Conservation (phyloP, 2,888 invertebrate genomes). For the Idaea biselata region DNA sequence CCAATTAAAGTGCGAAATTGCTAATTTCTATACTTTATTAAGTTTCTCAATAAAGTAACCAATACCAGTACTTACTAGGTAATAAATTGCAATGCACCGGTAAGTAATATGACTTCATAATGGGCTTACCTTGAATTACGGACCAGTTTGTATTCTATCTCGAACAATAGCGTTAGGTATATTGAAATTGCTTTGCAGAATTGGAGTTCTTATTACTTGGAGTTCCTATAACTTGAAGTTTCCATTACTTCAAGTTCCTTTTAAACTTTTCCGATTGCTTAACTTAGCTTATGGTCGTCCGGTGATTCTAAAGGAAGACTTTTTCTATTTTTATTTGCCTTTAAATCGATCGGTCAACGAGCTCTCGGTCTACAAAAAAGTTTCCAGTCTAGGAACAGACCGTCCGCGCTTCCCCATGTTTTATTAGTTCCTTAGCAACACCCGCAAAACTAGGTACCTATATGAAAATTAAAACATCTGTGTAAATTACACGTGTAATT, state of each 20-base stretch:
- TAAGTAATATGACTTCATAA: neutral
- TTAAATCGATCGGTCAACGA: too few relatives aligned
- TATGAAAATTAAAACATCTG: neutral
- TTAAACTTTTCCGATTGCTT: neutral
- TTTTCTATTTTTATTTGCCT: too few relatives aligned
- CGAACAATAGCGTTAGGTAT: neutral
- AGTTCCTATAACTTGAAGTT: too few relatives aligned
- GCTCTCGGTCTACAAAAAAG: too few relatives aligned
- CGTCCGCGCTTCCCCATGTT: conserved; percentile 18
- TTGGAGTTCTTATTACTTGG: neutral
- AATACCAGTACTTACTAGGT: neutral
- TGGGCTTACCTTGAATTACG: neutral
- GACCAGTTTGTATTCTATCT: neutral
- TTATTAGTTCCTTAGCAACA: conserved; percentile 1
- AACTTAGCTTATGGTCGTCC: neutral
- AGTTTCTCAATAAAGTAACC: neutral
- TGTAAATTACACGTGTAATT: neutral
- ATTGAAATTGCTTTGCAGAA: neutral
- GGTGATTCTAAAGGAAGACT: neutral
- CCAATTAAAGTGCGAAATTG: neutral
- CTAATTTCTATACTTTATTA: neutral
- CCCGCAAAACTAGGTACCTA: neutral
- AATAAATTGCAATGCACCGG: neutral
- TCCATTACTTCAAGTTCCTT: neutral
- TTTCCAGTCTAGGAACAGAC: too few relatives aligned